phyloP scores from a whole-genome alignment of 2,888 invertebrate species.

The Tetragonisca angustula region DNA sequence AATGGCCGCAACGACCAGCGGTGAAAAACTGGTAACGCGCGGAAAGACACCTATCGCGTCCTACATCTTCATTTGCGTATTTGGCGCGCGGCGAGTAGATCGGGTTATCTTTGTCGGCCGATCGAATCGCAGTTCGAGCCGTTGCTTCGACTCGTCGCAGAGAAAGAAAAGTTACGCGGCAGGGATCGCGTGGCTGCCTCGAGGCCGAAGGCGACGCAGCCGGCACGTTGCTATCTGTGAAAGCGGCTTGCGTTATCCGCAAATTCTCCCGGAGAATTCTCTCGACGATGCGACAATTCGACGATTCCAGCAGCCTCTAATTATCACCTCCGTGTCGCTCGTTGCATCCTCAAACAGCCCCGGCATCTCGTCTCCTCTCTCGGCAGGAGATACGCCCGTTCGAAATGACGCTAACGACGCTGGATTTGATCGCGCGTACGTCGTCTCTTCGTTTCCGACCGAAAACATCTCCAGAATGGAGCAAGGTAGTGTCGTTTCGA shows the following conservation, averaged over 20 bases:
- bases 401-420: too few relatives aligned
- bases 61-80: constrained; percentile 63
- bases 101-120: constrained; percentile 56
- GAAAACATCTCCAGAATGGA: too few relatives aligned
- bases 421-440: too few relatives aligned
- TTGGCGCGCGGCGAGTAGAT: constrained; percentile 53
- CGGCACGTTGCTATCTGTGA: constrained; percentile 75
- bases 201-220: constrained; percentile 50
- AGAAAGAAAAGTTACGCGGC: constrained; percentile 57
- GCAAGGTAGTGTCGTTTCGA: too few relatives aligned
- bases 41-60: constrained; percentile 60
- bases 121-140: constrained; percentile 56
- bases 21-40: constrained; percentile 54
- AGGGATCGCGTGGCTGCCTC: constrained; percentile 40
- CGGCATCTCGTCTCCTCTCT: neutral
- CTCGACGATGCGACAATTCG: constrained; percentile 50
- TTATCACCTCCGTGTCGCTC: constrained; percentile 80
- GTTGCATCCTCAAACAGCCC: constrained; percentile 48
- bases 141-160: constrained; percentile 41
- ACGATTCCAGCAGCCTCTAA: constrained; percentile 71
- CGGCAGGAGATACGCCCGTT: neutral
- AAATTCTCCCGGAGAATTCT: constrained; percentile 74
- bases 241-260: constrained; percentile 74
- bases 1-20: constrained; percentile 30
- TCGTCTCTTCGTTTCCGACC: neutral